Evolutionary conservation across 2,113 vertebrate species (phyloP).

Genomic region (Gymnocephalus cernua): DNA sequence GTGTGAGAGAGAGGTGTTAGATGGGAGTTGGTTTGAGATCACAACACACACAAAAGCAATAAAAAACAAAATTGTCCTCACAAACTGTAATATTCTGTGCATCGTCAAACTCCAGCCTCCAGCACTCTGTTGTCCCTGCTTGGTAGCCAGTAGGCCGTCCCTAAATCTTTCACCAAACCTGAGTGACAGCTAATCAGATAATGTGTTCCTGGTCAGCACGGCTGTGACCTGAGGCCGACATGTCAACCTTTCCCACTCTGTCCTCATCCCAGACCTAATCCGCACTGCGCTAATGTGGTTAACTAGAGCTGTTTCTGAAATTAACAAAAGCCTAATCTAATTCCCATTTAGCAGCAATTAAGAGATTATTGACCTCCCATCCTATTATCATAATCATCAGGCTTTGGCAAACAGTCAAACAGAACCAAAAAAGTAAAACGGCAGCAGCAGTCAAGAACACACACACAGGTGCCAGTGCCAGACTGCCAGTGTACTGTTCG

Average conservation of each 20-base stretch:
- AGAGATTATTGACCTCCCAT: slow-evolving; percentile 78
- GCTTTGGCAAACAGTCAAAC: slow-evolving; percentile 52
- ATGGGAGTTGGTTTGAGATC: slow-evolving; percentile 38
- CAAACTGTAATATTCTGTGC: slow-evolving; percentile 17
- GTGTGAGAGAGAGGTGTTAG: slow-evolving; percentile 47
- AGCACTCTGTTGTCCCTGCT: slow-evolving; percentile 15
- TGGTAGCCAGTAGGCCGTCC: slow-evolving; percentile 15
- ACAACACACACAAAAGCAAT: slow-evolving; percentile 34
- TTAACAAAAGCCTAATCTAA: slow-evolving; percentile 77
- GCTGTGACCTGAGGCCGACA: slow-evolving; percentile 27
- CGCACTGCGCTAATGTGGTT: slow-evolving; percentile 75
- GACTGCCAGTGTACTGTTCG: neutral
- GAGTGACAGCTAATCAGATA: slow-evolving; percentile 51
- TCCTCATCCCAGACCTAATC: slow-evolving; percentile 63
- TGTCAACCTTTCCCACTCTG: slow-evolving; percentile 21
- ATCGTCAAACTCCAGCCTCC: slow-evolving; percentile 24
- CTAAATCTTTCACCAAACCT: slow-evolving; percentile 13
- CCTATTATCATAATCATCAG: slow-evolving; percentile 71
- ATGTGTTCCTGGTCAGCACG: neutral
- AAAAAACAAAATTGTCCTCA: slow-evolving; percentile 45
- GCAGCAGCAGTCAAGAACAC: slow-evolving; percentile 25
- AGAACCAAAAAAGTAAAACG: slow-evolving; percentile 19
- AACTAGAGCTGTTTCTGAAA: slow-evolving; percentile 71
- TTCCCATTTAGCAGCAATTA: slow-evolving; percentile 81
- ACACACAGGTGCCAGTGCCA: neutral